Base-by-base conservation (phyloP, 2,797 vertebrate genomes). In the Agapornis canus region DNA sequence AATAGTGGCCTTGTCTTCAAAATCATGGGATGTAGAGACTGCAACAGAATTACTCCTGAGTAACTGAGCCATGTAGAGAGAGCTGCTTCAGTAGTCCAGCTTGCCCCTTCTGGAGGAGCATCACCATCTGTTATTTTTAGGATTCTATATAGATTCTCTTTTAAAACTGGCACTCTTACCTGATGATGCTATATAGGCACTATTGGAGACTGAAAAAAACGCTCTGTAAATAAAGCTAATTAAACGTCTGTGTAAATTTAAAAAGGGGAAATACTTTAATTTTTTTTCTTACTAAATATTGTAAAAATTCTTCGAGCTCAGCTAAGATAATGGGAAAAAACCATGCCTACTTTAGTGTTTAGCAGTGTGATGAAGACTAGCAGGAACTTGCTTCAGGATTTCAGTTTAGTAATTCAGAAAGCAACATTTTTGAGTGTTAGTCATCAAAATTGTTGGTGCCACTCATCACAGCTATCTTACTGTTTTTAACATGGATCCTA, bases 1-100 rank as follows among this genome's bases (percentile, higher is more conserved):
- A 99, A 99, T 99, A 99, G 99, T 99, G 96, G 99, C 99, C 97
- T 99, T 99, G 98, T 99, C 99, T 97, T 99, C 99, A 97, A 99
- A 99, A 98, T 99, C 99, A 94, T 99, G 99, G 99, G 99, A 99
- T 48, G 99, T 99, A 98, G 99, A 99, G 98, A 99, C 99, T 83
- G 99, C 99, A 79, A 99, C 99, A 98, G 99, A 99, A 98, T 97
- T 99, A 97, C 99, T 99, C 96, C 99, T 99, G 97, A 99, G 99
- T 98, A 99, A 99, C 98, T 99, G 98, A 99, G 97, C 95, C 96
- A 96, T 95, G 94, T 94, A 96, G 90, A 94, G 96, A 97, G 92
- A 97, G 96, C 97, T 97, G 96, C 97, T 96, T 97, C 91, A 92
- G 78, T 97, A 98, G 97, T 97, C 96, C 94, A 94, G 97, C 97